Percentiles rank a stretch among this genome's conserved stretches.
Evolutionary conservation across 2,888 invertebrate species (phyloP).

Genomic region (Amphipyra berbera): DNA sequence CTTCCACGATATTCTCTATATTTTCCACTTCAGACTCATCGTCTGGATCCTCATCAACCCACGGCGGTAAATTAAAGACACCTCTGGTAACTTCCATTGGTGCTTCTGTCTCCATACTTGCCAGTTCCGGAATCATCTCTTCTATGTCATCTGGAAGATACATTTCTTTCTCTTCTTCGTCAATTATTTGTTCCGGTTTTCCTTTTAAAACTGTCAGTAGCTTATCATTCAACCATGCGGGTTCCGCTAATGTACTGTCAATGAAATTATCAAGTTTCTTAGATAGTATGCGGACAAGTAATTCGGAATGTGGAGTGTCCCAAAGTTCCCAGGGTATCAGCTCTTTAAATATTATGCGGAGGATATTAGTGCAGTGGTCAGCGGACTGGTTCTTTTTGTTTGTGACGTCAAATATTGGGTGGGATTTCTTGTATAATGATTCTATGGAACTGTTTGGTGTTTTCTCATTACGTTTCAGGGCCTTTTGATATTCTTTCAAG

Average conservation of each 20-base stretch:
- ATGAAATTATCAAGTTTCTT: slow-evolving; percentile 89
- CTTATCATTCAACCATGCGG: slow-evolving; percentile 86
- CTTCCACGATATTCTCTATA: slow-evolving; percentile 64
- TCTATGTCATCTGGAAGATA: slow-evolving; percentile 6
- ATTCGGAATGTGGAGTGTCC: slow-evolving; percentile 91
- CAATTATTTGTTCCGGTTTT: slow-evolving; percentile 42
- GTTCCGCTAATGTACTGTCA: slow-evolving; percentile 84
- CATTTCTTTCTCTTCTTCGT: slow-evolving; percentile 28
- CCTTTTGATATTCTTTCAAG: slow-evolving; percentile 91
- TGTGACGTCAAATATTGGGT: slow-evolving; percentile 68
- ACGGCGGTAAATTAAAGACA: slow-evolving; percentile 62
- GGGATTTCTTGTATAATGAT: slow-evolving; percentile 85
- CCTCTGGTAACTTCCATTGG: slow-evolving; percentile 61
- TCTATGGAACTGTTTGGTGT: slow-evolving; percentile 79
- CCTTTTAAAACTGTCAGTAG: slow-evolving; percentile 72
- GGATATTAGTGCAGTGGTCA: slow-evolving; percentile 90
- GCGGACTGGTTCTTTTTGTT: slow-evolving; percentile 81
- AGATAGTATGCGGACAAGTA: slow-evolving; percentile 90
- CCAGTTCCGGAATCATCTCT: slow-evolving; percentile 34
- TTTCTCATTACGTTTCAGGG: slow-evolving; percentile 89
- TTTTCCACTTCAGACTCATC: slow-evolving; percentile 48
- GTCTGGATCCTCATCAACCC: slow-evolving; percentile 50
- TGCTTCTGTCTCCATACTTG: slow-evolving; percentile 65
- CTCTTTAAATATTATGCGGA: slow-evolving; percentile 90
- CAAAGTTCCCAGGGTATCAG: slow-evolving; percentile 92